Conservation (phyloP, 2,888 invertebrate genomes). For the Tortrix viridana region DNA sequence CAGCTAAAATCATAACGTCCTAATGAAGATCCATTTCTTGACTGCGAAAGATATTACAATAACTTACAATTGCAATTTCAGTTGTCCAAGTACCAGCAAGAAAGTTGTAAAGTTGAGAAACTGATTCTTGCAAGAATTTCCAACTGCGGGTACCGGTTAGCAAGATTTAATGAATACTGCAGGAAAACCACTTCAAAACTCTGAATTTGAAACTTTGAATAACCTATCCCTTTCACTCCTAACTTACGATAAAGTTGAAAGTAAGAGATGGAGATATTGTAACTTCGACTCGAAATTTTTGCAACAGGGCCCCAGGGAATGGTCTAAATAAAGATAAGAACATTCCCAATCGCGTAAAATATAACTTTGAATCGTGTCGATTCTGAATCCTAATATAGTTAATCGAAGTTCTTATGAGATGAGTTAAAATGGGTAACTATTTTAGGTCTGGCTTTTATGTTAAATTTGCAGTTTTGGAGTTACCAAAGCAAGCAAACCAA, state of each 20-base stretch:
- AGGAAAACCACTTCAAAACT: not conserved
- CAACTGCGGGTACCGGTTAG: constrained; percentile 14
- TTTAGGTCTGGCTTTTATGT: not conserved
- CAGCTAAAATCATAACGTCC: not conserved
- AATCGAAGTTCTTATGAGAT: not conserved
- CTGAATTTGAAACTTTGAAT: no score
- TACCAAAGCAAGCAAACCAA: no score
- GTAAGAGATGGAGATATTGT: no score
- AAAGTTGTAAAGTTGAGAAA: constrained; percentile 15
- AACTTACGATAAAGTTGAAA: no score
- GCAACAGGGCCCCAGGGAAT: not conserved
- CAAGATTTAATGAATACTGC: constrained; percentile 13
- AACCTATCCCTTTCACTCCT: no score
- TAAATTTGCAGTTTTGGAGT: not conserved
- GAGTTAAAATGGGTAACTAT: not conserved
- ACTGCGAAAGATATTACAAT: constrained; percentile 4
- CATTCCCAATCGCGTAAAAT: not conserved
- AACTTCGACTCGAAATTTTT: no score
- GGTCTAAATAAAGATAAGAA: constrained; percentile 4
- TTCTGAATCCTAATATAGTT: not conserved
- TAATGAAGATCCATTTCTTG: not conserved
- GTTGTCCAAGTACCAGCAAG: constrained; percentile 8
- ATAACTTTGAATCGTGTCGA: not conserved
- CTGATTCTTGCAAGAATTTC: constrained; percentile 22
- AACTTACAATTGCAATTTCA: constrained; percentile 9